A percentile compares a stretch with the other conserved stretches of the same genome.
Conservation (phyloP, 1,140 invertebrate genomes). For the Agraylea sexmaculata region DNA sequence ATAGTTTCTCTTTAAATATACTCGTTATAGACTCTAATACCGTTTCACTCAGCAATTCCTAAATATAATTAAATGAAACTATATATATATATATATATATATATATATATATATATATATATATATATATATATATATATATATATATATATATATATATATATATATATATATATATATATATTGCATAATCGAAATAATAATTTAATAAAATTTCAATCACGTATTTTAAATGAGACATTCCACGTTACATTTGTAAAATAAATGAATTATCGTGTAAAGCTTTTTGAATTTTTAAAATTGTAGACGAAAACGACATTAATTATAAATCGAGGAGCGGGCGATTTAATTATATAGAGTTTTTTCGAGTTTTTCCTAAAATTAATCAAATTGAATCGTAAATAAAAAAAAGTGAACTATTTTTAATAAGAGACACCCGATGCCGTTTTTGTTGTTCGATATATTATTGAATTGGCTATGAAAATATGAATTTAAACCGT, state of each 20-base stretch:
- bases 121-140: slow-evolving; percentile 7
- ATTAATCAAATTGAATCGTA: slow-evolving; percentile 7
- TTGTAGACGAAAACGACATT: no score
- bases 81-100: slow-evolving; percentile 4
- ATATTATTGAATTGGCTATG: no score
- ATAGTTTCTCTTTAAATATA: slow-evolving; percentile 1
- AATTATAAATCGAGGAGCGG: no score
- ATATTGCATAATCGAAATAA: background rate
- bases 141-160: background rate
- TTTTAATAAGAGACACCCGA: slow-evolving; percentile 1
- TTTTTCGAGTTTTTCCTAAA: background rate
- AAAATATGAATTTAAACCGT: no score
- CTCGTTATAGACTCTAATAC: background rate
- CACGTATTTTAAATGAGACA: slow-evolving; percentile 20
- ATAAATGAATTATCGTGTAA: slow-evolving; percentile 19
- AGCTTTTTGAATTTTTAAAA: slow-evolving; percentile 7
- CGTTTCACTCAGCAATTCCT: background rate
- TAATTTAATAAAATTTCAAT: slow-evolving; percentile 15
- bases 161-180: background rate
- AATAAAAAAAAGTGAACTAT: background rate
- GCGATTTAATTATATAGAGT: no score
- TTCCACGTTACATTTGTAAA: slow-evolving; percentile 21
- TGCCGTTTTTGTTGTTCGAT: background rate
- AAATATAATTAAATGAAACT: slow-evolving; percentile 11
- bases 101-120: slow-evolving; percentile 7